A percentile compares a stretch with the other conserved stretches of the same genome.
These are phyloP conservation scores for Campopleginae sp. DNA, from an alignment of 2,888 invertebrate species.

Conservation along the genomic window DNA sequence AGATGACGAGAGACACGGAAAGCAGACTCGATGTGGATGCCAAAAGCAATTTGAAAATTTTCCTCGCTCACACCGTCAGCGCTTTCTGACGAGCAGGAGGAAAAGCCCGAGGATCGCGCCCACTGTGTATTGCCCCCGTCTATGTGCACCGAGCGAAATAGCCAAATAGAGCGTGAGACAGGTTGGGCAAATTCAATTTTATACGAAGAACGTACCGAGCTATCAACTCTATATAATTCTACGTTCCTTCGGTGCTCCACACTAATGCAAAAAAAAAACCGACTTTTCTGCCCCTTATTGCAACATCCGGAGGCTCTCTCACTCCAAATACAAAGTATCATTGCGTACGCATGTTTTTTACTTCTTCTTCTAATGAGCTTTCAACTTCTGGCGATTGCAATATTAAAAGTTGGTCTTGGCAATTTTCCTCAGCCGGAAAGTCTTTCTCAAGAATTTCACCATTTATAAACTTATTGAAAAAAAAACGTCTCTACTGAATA, in stretches of 20 bases:
- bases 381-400: background rate
- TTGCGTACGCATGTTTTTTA: background rate
- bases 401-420: background rate
- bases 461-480: too few relatives aligned
- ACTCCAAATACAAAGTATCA: background rate
- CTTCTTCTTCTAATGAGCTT: background rate
- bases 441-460: too few relatives aligned
- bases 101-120: conserved; percentile 5
- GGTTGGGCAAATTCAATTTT: conserved; percentile 54
- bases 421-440: too few relatives aligned
- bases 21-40: conserved; percentile 31
- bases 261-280: conserved; percentile 4
- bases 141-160: conserved; percentile 32
- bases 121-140: conserved; percentile 4
- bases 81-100: conserved; percentile 30
- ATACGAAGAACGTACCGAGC: conserved; percentile 43
- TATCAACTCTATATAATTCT: conserved; percentile 16
- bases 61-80: conserved; percentile 49
- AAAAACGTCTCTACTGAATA: too few relatives aligned
- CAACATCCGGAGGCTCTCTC: conserved; percentile 31
- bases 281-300: conserved; percentile 20
- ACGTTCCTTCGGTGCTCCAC: background rate
- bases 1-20: conserved; percentile 1
- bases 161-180: conserved; percentile 49
- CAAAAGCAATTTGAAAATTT: conserved; percentile 59